Evolutionary conservation across 1,140 invertebrate genomes (phyloP), one percentile per base, ranked within the genome.

Genomic region (Batillaria attramentaria): DNA sequence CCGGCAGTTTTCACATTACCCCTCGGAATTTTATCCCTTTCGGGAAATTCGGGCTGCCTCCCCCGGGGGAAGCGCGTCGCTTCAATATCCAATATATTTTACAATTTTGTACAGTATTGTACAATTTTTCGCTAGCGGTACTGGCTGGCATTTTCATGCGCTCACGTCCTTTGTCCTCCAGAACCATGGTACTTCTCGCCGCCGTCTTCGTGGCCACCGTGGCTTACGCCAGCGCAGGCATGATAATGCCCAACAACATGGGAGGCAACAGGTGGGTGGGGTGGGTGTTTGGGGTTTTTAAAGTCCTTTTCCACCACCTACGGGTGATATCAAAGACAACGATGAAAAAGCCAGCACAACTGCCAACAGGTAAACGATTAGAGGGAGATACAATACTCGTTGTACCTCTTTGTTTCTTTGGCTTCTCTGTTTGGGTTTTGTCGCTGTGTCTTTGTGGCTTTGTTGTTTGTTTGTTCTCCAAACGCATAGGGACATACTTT

Each of bases 131-230:
- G n/a, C n/a, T n/a, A n/a, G n/a, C n/a, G n/a, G n/a, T n/a, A n/a
- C n/a, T n/a, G n/a, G n/a, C n/a, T n/a, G n/a, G n/a, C n/a, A n/a
- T n/a, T n/a, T n/a, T n/a, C n/a, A n/a, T n/a, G n/a, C n/a, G n/a
- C n/a, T n/a, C n/a, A n/a, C n/a, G n/a, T 33, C 37, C 3, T 33
- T 10, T 8, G 6, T 39, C 2, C 28, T 41, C 5, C 66, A 68
- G 66, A 68, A 68, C 33, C 6, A 68, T 68, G 66, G 66, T 39
- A 41, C 66, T 68, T 24, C 66, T 41, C 35, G 13, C 42, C 35
- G 66, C 66, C n/a, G 35, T 41, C 16, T 20, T 33, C 35, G 39
- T 8, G n/a, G 35, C 4, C 66, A 35, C 42, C 37, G n/a, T 68
- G 66, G 66, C 66, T 39, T 41, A 8, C 8, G 66, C 66, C 35